Evolutionary conservation across 2,888 invertebrate species (phyloP), one percentile per base, ranked within the genome.

Genomic region (Mimas tiliae): DNA sequence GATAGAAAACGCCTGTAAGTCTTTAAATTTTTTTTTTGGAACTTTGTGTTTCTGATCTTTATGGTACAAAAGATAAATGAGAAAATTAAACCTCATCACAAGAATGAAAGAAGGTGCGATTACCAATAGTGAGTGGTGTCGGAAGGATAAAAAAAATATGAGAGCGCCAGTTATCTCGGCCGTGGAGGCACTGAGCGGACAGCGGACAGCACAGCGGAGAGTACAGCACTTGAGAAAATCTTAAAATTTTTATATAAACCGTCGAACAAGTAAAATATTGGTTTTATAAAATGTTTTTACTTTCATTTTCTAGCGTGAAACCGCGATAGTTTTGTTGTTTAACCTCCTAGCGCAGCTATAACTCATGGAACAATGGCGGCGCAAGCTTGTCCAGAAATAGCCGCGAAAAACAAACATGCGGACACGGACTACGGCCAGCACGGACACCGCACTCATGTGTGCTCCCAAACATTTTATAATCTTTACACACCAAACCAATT

Each of bases 361-460:
- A 88, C 81, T 91, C 89, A 86, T 80, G 80, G 78, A 88, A 90
- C 91, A 91, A 90, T 90, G 86, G 86, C 85, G 81, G 82, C 73
- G 74, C 74, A 73, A 72, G 75, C 69, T 67, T 73, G 80, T 82
- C 84, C 87, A 89, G 85, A 87, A 93, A 93, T 93, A 92, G 85
- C 88, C 75, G 70, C 78, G 80, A 82, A 88, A 87, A 86, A 87
- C 85, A 90, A 90, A 91, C 90, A 58, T 42, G 58, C 58, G 58
- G 58, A 38, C 19, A 79, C 78, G 76, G 74, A 73, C 76, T 72
- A 75, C 82, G 82, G 79, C 19, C 50, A 50, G 50, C 50, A 19
- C 50, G 19, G 50, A 79, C 80, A 82, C 79, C 81, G 78, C 76
- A 74, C 79, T 79, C 75, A 72, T 73, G 73, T 70, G 73, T 67